Evolutionary conservation across 2,888 invertebrate genomes (phyloP).

Genomic region (Heteromyza rotundicornis): DNA sequence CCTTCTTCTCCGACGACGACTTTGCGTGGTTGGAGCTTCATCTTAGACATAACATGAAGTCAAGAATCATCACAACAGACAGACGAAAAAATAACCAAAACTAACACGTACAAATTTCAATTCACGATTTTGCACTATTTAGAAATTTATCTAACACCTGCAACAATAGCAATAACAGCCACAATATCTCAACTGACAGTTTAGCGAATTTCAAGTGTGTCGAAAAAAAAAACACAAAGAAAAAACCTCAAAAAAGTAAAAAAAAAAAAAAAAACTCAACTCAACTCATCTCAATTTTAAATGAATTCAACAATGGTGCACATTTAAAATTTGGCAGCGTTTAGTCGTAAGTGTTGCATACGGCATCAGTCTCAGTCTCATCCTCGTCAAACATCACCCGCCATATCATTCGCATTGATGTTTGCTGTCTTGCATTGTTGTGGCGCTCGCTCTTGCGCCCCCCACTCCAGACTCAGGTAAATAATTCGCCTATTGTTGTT

Average conservation of each 20-base stretch:
- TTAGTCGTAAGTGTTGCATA: not conserved
- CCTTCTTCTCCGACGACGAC: too few species aligned
- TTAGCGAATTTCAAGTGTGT: not conserved
- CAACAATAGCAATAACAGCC: slow-evolving; percentile 14
- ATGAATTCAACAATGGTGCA: slow-evolving; percentile 17
- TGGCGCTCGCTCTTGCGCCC: not conserved
- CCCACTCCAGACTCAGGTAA: too few species aligned
- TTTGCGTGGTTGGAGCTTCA: too few species aligned
- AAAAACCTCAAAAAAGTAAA: not conserved
- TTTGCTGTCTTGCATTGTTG: not conserved
- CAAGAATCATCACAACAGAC: not conserved
- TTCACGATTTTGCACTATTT: slow-evolving; percentile 39
- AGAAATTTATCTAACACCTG: slow-evolving; percentile 40
- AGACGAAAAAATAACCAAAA: slow-evolving; percentile 5
- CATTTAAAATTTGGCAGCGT: not conserved
- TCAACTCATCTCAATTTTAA: slow-evolving; percentile 30
- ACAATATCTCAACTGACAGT: not conserved
- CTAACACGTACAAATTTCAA: slow-evolving; percentile 34
- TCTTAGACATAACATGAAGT: slow-evolving; percentile 16
- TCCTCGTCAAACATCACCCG: slow-evolving; percentile 6
- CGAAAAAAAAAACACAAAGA: not conserved
- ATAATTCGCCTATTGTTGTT: too few species aligned
- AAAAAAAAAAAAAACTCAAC: slow-evolving; percentile 18
- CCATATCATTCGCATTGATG: slow-evolving; percentile 9
- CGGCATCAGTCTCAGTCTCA: slow-evolving; percentile 1